Percentiles rank a stretch among this genome's conserved stretches.
These are phyloP conservation scores for Noctua pronuba DNA, from an alignment of 2,888 invertebrate genomes.

Conservation along the genomic window DNA sequence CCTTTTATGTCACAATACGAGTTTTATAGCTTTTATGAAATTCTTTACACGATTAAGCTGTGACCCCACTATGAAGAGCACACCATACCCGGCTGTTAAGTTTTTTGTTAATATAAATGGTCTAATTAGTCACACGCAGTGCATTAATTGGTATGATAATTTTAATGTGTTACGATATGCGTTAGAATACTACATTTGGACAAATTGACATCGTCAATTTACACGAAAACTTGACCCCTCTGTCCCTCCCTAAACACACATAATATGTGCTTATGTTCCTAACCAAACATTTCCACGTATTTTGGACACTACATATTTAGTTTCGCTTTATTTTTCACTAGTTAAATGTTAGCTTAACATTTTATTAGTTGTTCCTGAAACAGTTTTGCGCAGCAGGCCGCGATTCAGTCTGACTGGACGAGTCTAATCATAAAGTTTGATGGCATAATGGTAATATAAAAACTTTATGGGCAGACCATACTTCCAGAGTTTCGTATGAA, in stretches of 20 bases:
- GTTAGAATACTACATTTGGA: conserved; percentile 65
- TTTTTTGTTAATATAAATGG: conserved; percentile 82
- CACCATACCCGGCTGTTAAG: conserved; percentile 76
- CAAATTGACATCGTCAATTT: conserved; percentile 50
- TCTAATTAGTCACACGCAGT: conserved; percentile 81
- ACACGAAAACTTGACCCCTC: conserved; percentile 31
- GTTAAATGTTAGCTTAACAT: conserved; percentile 24
- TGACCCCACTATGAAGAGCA: conserved; percentile 77
- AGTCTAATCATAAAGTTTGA: conserved; percentile 72
- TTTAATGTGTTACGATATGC: conserved; percentile 68
- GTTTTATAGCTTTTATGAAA: conserved; percentile 87
- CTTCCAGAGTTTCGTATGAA: conserved; percentile 60
- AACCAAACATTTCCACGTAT: conserved; percentile 22
- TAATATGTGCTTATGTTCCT: conserved; percentile 11
- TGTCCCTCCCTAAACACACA: conserved; percentile 30
- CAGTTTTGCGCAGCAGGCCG: conserved; percentile 60
- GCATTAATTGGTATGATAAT: conserved; percentile 75
- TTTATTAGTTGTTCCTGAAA: conserved; percentile 61
- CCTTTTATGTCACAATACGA: conserved; percentile 85
- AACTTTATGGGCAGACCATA: conserved; percentile 69
- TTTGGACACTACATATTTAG: conserved; percentile 19
- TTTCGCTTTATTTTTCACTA: conserved; percentile 34
- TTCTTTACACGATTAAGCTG: conserved; percentile 86
- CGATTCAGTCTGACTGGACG: conserved; percentile 61
- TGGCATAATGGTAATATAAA: conserved; percentile 72